Base-by-base conservation (phyloP, 2,888 invertebrate species). In the Sarcophaga variegata region DNA sequence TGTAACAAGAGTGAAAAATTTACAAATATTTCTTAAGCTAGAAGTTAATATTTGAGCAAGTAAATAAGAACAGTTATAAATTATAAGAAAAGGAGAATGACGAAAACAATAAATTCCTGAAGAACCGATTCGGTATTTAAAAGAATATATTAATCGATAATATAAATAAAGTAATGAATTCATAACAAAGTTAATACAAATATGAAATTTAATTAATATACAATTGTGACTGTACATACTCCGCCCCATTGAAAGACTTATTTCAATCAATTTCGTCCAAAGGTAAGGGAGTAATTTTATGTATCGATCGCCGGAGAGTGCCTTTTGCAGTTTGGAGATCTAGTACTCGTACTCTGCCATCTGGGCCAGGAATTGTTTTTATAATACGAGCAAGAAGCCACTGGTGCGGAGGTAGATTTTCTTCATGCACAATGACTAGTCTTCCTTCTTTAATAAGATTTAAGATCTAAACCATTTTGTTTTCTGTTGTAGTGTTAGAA, bases 311-410 rank as follows among this genome's bases (percentile, higher is more conserved):
- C 2, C 70, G 49, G 4, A 70, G 6, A 11, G 17, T 47, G 3
- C 54, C 70, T 12, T 5, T 47, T 49, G 20, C 3, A 10, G 70
- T 70, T 47, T 49, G 47, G 12, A 49, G 11, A 70, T 67, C 67
- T n/a, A 45, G n/a, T 4, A 67, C 67, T 45, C 47, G 27, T 6
- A 67, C n/a, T 17, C n/a, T n/a, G 10, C 54, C 70, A 49, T 70
- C 70, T 22, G 20, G 49, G 12, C 54, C 70, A 22, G 70, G 70
- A 14, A 70, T 49, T 6, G n/a, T 20, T 5, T 70, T 70, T n/a
- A 70, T 25, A 6, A 70, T 11, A 47, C 54, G 45, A n/a, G n/a
- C 70, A 11, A 70, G n/a, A 4, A 70, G 70, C 70, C 70, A 70
- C 12, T 70, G 45, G 3, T 54, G 70, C n/a, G 54, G 49, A 49